Evolutionary conservation across 2,888 invertebrate genomes (phyloP).

Genomic region (Drosophila ochracea): DNA sequence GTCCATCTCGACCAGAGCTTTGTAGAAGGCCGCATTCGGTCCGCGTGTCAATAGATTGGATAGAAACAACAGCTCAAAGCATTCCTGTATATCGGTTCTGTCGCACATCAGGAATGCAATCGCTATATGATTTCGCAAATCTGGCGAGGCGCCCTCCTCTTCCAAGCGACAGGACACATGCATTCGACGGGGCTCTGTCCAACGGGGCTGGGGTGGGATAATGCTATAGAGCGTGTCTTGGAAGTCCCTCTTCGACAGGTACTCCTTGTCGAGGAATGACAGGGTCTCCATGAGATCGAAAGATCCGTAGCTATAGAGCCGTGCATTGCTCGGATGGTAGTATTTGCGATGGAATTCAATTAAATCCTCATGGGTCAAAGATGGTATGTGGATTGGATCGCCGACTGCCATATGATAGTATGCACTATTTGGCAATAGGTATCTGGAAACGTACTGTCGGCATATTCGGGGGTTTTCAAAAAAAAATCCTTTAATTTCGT

Average conservation of each 20-base stretch:
- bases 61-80: conserved; percentile 91
- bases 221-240: conserved; percentile 88
- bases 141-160: conserved; percentile 91
- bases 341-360: conserved; percentile 92
- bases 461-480: conserved; percentile 94
- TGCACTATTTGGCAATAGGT: conserved; percentile 92
- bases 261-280: conserved; percentile 90
- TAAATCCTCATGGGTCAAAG: conserved; percentile 92
- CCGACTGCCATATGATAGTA: conserved; percentile 96
- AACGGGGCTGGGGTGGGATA: conserved; percentile 91
- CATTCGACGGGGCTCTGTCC: conserved; percentile 88
- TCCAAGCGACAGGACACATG: conserved; percentile 91
- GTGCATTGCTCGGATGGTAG: conserved; percentile 96
- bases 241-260: conserved; percentile 87
- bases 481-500: conserved; percentile 99
- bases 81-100: conserved; percentile 91
- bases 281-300: conserved; percentile 92
- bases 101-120: conserved; percentile 92
- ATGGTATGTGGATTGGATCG: conserved; percentile 94
- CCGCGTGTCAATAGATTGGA: conserved; percentile 93
- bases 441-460: conserved; percentile 89
- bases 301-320: conserved; percentile 96
- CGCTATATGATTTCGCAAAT: conserved; percentile 93
- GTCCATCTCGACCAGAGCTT: conserved; percentile 93
- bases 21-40: conserved; percentile 96